A percentile compares a stretch with the other conserved stretches of the same genome.
Conservation (phyloP, 2,888 invertebrate genomes). For the Sepioteuthis lessoniana region DNA sequence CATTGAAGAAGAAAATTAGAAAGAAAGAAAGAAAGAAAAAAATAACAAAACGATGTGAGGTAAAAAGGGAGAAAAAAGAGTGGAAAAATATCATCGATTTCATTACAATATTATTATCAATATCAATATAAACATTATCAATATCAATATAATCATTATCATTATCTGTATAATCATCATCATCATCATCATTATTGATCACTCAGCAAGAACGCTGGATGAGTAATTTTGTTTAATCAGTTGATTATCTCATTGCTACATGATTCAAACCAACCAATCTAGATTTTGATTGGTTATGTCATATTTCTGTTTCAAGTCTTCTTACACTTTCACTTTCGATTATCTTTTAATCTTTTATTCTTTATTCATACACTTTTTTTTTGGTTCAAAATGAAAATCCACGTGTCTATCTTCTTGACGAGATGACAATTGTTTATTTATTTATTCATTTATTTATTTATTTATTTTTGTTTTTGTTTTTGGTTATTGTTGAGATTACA, state of each 20-base stretch:
- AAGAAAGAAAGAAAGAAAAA: neutral
- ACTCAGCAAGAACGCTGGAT: conserved; percentile 33
- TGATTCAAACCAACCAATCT: neutral
- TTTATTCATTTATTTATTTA: too few relatives aligned
- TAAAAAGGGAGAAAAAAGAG: neutral
- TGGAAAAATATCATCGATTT: conserved; percentile 9
- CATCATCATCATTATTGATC: neutral
- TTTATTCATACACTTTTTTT: neutral
- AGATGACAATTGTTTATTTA: neutral
- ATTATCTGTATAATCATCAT: neutral
- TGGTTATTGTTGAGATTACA: neutral
- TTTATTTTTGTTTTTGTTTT: too few relatives aligned
- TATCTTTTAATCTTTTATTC: neutral
- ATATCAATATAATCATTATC: neutral
- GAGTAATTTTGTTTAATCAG: neutral
- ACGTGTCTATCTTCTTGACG: neutral
- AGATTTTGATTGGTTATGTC: neutral
- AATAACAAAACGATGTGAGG: neutral
- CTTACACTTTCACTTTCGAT: neutral
- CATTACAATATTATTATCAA: neutral
- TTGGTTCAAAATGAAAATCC: neutral
- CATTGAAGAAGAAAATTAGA: neutral
- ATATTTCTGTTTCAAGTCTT: neutral
- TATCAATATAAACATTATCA: neutral
- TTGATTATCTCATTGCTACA: conserved; percentile 33